Evolutionary conservation across 92 coral and sea anemone species (phyloP).

Genomic region (Pocillopora grandis): DNA sequence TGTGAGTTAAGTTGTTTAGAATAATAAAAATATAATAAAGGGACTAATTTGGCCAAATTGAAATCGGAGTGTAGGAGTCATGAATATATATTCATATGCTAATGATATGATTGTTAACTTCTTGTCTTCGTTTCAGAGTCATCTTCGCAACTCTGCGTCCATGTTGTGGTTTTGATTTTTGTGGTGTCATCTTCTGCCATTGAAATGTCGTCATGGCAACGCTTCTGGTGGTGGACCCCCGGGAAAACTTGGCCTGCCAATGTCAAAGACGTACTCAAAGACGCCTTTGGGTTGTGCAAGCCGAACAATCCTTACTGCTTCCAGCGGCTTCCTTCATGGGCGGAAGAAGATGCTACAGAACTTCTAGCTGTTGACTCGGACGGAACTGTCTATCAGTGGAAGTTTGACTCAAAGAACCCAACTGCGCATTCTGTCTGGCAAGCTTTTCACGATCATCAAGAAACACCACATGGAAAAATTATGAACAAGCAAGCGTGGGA

Average conservation of each 20-base stretch:
- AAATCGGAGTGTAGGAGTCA: no score
- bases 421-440: constrained; percentile 86
- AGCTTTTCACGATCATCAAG: constrained; percentile 69
- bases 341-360: constrained; percentile 61
- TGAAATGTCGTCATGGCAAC: constrained; percentile 64
- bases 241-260: constrained; percentile 66
- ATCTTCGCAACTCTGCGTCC: not conserved
- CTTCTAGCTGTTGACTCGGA: constrained; percentile 67
- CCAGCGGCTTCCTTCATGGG: constrained; percentile 70
- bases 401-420: constrained; percentile 67
- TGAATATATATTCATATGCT: no score
- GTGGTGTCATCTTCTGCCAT: constrained; percentile 15
- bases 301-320: constrained; percentile 51
- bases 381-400: constrained; percentile 77
- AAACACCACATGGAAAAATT: constrained; percentile 47
- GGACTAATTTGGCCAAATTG: no score
- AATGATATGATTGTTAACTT: not conserved
- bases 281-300: constrained; percentile 57
- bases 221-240: constrained; percentile 78
- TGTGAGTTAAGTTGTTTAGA: no score
- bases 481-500: constrained; percentile 56
- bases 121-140: not conserved
- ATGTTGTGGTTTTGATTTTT: constrained; percentile 17
- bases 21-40: no score
- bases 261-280: constrained; percentile 60